Base-by-base conservation (phyloP, 1,140 invertebrate species). In the Heliconius eleuchia region DNA sequence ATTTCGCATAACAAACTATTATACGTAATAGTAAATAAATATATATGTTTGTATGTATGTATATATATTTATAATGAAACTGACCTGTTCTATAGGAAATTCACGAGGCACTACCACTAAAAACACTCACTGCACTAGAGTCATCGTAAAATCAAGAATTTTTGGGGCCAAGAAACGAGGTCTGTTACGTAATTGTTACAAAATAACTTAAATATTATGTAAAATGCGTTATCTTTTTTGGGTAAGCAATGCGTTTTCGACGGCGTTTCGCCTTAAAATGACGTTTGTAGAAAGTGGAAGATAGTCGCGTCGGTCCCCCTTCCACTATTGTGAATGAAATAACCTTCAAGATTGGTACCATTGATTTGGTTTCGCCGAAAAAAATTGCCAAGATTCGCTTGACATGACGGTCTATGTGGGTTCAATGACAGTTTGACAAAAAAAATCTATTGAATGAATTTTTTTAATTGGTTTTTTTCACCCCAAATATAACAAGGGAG, bases 291-390 rank as follows among this genome's bases (percentile, higher is more conserved):
- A 66, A 66, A 66, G 60, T 66, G 27, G 60, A 66, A 27, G 60
- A 66, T 16, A 27, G 23, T 30, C 23, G 60, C 60, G 60, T 27
- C 60, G 23, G 4, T 13, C 60, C 27, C 60, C 60, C 60, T 30
- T 30, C 60, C 60, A 27, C 60, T 30, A 0, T n/a, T 27, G 60
- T 66, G 60, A 66, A 66, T 66, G 60, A 66, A 66, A 66, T 30
- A 66, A 66, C 60, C 60, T 66, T 66, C 60, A 66, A 30, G 60
- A n/a, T 30, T 57, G 55, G 55, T 23, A 57, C 55, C 55, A 57
- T 57, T 57, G 55, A 57, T 57, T 57, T 19, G 60, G 27, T 16
- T 66, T 5, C 16, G 60, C 3, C 23, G 27, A 30, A 66, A 27
- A 23, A 23, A 60, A 16, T 66, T 16, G 3, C 42, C 4, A 66